These are phyloP conservation scores for Hemibagrus guttatus DNA, from an alignment of 2,797 vertebrate genomes.

Conservation along the genomic window DNA sequence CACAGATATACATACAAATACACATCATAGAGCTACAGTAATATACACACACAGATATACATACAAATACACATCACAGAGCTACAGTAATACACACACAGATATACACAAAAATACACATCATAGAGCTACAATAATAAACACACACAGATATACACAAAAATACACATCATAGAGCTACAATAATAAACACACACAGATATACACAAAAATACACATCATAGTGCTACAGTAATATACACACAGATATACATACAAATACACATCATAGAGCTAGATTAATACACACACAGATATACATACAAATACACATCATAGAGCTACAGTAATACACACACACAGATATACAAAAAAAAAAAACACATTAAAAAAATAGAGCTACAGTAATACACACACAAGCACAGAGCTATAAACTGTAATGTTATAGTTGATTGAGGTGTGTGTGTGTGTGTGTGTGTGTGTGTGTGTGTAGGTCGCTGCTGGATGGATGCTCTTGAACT, in stretches of 20 bases:
- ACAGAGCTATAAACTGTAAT: not conserved
- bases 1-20: too few relatives aligned
- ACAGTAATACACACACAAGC: not conserved
- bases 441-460: constrained; percentile 30
- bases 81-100: constrained; percentile 63
- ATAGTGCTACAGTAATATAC: not conserved
- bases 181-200: not conserved
- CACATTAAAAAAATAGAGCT: too few relatives aligned
- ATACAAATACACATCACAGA: not conserved
- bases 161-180: too few relatives aligned
- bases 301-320: too few relatives aligned
- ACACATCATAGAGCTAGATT: not conserved
- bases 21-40: too few relatives aligned
- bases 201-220: not conserved
- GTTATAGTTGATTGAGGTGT: not conserved
- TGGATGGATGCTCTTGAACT: constrained; percentile 99
- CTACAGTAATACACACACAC: not conserved
- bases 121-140: too few relatives aligned
- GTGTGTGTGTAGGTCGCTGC: constrained; percentile 82
- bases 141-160: not conserved
- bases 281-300: not conserved
- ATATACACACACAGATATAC: not conserved
- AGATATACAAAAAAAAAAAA: too few relatives aligned
- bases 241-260: not conserved
- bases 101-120: not conserved